These are phyloP conservation scores for Drosophila pruinosa DNA, from an alignment of 1,140 invertebrate genomes.

Conservation along the genomic window DNA sequence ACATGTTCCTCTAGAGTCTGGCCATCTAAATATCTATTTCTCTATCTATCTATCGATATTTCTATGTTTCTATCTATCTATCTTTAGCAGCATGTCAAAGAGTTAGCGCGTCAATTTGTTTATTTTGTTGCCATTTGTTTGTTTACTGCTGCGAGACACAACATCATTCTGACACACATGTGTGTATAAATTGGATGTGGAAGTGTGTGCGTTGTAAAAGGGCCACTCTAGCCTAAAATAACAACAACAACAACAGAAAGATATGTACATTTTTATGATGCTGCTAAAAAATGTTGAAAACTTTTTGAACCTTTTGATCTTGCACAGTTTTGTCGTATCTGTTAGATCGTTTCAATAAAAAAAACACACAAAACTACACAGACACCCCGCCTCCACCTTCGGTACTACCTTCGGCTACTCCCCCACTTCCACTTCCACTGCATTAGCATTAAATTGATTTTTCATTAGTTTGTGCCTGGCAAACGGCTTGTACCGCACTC, in stretches of 20 bases:
- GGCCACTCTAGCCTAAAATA: constrained; percentile 51
- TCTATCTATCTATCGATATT: not conserved
- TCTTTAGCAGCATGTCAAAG: constrained; percentile 35
- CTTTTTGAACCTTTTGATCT: constrained; percentile 42
- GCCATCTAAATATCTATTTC: constrained; percentile 3
- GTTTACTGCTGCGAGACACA: constrained; percentile 39
- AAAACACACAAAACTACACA: constrained; percentile 14
- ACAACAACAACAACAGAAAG: constrained; percentile 28
- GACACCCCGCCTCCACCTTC: constrained; percentile 3
- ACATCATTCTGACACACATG: constrained; percentile 11
- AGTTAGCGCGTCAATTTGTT: constrained; percentile 50
- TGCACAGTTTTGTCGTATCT: constrained; percentile 50
- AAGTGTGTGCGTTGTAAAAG: constrained; percentile 37
- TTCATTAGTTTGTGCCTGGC: constrained; percentile 53
- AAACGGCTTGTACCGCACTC: constrained; percentile 32
- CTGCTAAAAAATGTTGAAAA: constrained; percentile 45
- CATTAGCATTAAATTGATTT: constrained; percentile 63
- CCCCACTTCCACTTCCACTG: constrained; percentile 22
- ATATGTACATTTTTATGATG: constrained; percentile 55
- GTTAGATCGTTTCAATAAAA: constrained; percentile 31
- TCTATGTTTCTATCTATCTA: constrained; percentile 13
- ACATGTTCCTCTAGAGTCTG: constrained; percentile 1
- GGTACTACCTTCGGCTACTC: not conserved
- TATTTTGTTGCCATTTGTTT: constrained; percentile 59
- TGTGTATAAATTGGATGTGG: not conserved